A percentile compares a stretch with the other conserved stretches of the same genome.
Conservation (phyloP, 1,140 invertebrate species). For the Lysiphlebus fabarum region DNA sequence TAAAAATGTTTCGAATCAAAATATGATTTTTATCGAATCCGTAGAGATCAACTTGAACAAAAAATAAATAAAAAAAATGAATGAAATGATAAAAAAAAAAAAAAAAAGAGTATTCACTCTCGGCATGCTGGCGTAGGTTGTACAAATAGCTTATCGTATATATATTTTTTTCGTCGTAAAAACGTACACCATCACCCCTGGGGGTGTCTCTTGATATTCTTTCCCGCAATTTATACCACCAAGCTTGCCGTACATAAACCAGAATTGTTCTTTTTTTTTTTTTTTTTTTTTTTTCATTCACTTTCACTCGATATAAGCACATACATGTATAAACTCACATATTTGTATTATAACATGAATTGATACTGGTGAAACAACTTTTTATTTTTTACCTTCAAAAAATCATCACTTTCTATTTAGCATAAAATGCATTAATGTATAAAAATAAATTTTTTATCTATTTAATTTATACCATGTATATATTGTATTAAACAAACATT, state of each 20-base stretch:
- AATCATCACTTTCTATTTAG: not conserved
- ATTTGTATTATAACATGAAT: conserved; percentile 5
- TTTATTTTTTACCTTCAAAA: not conserved
- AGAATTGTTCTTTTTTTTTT: not conserved
- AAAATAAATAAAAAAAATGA: too few species aligned
- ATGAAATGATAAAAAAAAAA: too few species aligned
- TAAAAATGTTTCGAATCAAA: conserved; percentile 39
- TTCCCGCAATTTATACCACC: not conserved
- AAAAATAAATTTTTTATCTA: not conserved
- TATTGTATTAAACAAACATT: conserved; percentile 14
- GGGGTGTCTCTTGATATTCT: too few species aligned
- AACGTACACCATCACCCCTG: not conserved
- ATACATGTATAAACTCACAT: not conserved
- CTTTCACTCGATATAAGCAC: conserved; percentile 10
- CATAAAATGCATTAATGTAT: not conserved
- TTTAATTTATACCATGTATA: too few species aligned
- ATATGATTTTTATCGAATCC: conserved; percentile 31
- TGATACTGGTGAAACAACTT: not conserved
- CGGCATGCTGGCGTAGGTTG: too few species aligned
- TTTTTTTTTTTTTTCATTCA: conserved; percentile 3
- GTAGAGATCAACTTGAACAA: too few species aligned
- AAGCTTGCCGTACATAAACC: not conserved
- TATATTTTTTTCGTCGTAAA: not conserved
- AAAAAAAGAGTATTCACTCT: too few species aligned
- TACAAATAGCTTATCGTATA: not conserved